phyloP scores from a whole-genome alignment of 2,113 vertebrate species.

The Typhlomys cinereus region DNA sequence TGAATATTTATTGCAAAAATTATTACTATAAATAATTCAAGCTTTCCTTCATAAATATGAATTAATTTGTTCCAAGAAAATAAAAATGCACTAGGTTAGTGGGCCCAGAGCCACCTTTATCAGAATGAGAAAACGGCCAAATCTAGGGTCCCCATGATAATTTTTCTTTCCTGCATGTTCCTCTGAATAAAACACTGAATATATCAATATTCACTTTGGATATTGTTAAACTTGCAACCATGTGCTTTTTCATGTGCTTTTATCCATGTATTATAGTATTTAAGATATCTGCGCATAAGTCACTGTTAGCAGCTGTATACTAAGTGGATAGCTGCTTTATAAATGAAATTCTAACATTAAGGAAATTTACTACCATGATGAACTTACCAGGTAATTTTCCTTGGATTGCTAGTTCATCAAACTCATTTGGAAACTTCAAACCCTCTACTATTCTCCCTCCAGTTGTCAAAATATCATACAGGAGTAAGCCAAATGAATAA shows the following conservation, averaged over 20 bases:
- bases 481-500: constrained; percentile 96
- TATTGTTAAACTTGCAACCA: background rate
- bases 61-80: constrained; percentile 51
- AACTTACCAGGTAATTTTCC: constrained; percentile 94
- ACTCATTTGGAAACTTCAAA: constrained; percentile 98
- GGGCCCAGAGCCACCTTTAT: background rate
- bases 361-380: background rate
- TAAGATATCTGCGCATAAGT: background rate
- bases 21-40: constrained; percentile 47
- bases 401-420: constrained; percentile 95
- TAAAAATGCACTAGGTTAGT: background rate
- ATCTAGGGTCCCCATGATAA: background rate
- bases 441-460: constrained; percentile 96
- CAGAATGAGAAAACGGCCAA: background rate
- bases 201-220: background rate
- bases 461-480: constrained; percentile 96
- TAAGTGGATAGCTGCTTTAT: background rate
- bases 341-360: background rate
- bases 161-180: background rate
- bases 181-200: background rate
- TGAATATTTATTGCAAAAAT: constrained; percentile 49
- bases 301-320: background rate
- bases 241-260: background rate
- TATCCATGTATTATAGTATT: background rate
- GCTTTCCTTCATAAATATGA: background rate